These are phyloP conservation scores for Coregonus ussuriensis DNA, from an alignment of 2,797 vertebrate species.

Conservation along the genomic window DNA sequence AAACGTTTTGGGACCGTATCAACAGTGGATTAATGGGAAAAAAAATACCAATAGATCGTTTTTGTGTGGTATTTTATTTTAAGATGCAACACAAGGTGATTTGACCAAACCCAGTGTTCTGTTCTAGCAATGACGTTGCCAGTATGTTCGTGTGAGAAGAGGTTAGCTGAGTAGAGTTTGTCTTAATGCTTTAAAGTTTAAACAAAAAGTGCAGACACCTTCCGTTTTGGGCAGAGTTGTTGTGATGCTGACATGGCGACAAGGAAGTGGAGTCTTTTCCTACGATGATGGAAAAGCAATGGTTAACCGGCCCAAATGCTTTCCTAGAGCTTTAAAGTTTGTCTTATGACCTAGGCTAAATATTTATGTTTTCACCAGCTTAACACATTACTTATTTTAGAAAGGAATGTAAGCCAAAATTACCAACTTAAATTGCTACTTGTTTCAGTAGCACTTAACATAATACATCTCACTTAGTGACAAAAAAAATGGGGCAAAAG, in stretches of 20 bases:
- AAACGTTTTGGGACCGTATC: no score
- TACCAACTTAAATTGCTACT: neutral
- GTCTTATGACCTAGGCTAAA: neutral
- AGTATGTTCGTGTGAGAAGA: neutral
- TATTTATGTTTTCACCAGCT: neutral
- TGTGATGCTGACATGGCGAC: constrained; percentile 3
- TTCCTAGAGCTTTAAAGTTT: neutral
- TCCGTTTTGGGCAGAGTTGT: constrained; percentile 8
- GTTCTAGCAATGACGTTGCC: neutral
- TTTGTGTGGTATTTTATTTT: no score
- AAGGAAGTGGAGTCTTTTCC: constrained; percentile 15
- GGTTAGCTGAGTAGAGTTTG: neutral
- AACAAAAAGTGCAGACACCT: neutral
- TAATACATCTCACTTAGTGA: no score
- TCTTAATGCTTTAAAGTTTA: neutral
- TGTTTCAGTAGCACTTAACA: neutral
- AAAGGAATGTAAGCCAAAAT: neutral
- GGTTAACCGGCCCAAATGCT: neutral
- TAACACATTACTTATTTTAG: neutral
- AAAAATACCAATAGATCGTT: no score
- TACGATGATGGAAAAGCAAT: neutral
- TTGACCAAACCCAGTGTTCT: neutral
- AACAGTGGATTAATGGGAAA: no score
- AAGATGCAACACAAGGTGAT: neutral
- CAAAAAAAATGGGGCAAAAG: no score